Percentiles rank a stretch among this genome's conserved stretches.
Evolutionary conservation across 2,113 vertebrate genomes (phyloP).

Genomic region (Takifugu bimaculatus): DNA sequence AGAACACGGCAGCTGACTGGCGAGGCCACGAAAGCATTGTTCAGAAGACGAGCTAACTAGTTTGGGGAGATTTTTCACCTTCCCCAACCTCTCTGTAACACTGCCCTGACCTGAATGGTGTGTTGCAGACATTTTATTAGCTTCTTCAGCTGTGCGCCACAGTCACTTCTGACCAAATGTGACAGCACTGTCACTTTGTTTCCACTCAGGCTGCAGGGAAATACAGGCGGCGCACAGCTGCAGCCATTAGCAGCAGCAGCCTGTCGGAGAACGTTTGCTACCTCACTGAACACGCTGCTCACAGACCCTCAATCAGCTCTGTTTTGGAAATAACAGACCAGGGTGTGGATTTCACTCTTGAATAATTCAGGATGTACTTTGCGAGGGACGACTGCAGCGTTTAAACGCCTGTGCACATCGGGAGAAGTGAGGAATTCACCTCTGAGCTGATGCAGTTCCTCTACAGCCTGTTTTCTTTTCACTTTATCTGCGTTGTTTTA

Average conservation of each 20-base stretch:
- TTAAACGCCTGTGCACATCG: slow-evolving; percentile 2
- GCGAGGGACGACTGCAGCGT: neutral
- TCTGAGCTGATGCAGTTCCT: slow-evolving; percentile 18
- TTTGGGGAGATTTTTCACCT: too few relatives aligned
- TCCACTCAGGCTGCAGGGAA: slow-evolving; percentile 3
- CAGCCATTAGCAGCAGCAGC: slow-evolving; percentile 29
- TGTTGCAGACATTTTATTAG: neutral
- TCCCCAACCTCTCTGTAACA: too few relatives aligned
- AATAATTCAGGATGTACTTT: slow-evolving; percentile 49
- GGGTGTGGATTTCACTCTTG: slow-evolving; percentile 38
- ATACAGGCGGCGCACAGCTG: neutral
- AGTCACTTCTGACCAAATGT: neutral
- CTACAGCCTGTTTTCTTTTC: neutral
- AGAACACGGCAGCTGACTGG: too few relatives aligned
- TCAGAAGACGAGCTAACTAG: too few relatives aligned
- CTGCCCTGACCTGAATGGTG: too few relatives aligned
- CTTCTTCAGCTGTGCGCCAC: neutral
- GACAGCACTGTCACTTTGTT: slow-evolving; percentile 4
- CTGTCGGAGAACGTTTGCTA: slow-evolving; percentile 52
- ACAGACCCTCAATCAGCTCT: slow-evolving; percentile 31
- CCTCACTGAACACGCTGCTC: slow-evolving; percentile 30
- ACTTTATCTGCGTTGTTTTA: neutral
- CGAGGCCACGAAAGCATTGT: too few relatives aligned
- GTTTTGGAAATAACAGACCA: slow-evolving; percentile 21
- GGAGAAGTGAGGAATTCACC: slow-evolving; percentile 21